Percentiles rank a stretch among this genome's conserved stretches.
phyloP scores from a whole-genome alignment of 2,797 vertebrate genomes.

The Benthosema pterotum region DNA sequence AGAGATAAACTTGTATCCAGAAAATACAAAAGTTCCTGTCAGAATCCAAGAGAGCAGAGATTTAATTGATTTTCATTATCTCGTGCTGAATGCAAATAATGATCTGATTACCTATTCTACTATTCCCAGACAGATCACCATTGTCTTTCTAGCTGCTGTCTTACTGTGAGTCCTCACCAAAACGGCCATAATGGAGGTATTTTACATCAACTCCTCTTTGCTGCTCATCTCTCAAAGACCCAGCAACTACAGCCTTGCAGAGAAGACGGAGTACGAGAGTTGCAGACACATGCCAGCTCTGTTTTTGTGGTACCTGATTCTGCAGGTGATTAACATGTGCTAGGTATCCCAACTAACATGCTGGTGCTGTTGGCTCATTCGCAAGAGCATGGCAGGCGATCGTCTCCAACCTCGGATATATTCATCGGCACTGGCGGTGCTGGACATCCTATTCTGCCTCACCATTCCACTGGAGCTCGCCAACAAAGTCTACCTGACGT shows the following conservation, averaged over 20 bases:
- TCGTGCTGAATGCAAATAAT: neutral
- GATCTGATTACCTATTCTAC: neutral
- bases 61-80: neutral
- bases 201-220: conserved; percentile 60
- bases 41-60: too few species aligned
- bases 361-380: conserved; percentile 81
- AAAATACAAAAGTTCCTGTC: too few species aligned
- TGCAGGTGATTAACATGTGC: conserved; percentile 81
- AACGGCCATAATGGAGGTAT: conserved; percentile 53
- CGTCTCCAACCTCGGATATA: conserved; percentile 80
- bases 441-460: conserved; percentile 79
- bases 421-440: conserved; percentile 78
- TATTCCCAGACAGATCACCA: conserved; percentile 27
- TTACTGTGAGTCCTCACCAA: neutral
- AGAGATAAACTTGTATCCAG: too few species aligned
- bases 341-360: conserved; percentile 81
- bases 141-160: neutral
- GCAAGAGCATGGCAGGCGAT: conserved; percentile 68
- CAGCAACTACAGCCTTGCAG: conserved; percentile 31
- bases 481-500: conserved; percentile 70
- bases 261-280: conserved; percentile 48
- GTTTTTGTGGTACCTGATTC: conserved; percentile 72
- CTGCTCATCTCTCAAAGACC: conserved; percentile 50
- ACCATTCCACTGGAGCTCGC: conserved; percentile 74
- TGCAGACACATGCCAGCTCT: conserved; percentile 67